Conservation (phyloP, 2,888 invertebrate species). For the Chamaedrilus cognettii region DNA sequence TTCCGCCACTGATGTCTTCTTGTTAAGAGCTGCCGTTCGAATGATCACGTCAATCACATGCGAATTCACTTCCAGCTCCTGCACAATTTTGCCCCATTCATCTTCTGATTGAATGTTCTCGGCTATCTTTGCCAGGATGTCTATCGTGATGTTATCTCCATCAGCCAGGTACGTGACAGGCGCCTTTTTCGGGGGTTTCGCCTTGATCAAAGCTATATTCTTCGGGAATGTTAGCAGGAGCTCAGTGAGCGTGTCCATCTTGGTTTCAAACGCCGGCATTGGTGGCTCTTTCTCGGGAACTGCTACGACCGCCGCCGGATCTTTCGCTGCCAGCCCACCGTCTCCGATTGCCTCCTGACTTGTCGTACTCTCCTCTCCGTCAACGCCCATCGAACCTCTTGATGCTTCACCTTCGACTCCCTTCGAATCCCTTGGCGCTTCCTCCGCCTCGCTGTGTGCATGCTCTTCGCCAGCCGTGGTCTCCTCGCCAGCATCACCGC, state of each 20-base stretch:
- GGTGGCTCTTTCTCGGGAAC: not conserved
- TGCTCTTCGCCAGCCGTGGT: not conserved
- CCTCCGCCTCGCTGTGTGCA: not conserved
- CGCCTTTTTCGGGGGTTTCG: slow-evolving; percentile 12
- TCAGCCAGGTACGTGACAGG: slow-evolving; percentile 18
- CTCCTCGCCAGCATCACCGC: not conserved
- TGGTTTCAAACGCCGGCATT: slow-evolving; percentile 3
- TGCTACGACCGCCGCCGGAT: not conserved
- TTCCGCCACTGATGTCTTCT: slow-evolving; percentile 6
- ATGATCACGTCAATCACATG: not conserved
- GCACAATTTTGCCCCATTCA: slow-evolving; percentile 21
- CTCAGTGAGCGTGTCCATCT: slow-evolving; percentile 14
- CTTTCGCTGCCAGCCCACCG: not conserved
- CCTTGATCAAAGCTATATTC: slow-evolving; percentile 17
- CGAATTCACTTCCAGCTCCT: slow-evolving; percentile 9
- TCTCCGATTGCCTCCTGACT: too few species aligned
- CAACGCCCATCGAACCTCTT: not conserved
- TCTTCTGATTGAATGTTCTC: slow-evolving; percentile 8
- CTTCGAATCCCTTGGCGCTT: not conserved
- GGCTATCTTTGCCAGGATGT: slow-evolving; percentile 6
- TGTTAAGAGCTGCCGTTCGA: slow-evolving; percentile 6
- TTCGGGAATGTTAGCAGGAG: slow-evolving; percentile 26
- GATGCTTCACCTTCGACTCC: too few species aligned
- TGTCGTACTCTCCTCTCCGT: not conserved
- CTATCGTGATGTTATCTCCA: slow-evolving; percentile 13